Evolutionary conservation across 2,888 invertebrate species (phyloP).

Genomic region (Pedicia rivosa): DNA sequence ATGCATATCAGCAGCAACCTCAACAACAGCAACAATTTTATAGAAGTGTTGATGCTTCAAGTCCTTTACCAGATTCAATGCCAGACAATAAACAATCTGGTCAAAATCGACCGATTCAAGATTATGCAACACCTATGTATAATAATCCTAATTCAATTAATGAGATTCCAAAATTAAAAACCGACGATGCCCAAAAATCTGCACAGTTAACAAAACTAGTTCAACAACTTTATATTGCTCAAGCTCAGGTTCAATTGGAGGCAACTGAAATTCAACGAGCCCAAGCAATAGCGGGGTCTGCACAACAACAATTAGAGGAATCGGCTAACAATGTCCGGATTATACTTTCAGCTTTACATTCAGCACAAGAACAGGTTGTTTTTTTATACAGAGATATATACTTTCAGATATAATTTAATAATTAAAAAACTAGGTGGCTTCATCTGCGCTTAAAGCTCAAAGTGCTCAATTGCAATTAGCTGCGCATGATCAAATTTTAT

Average conservation of each 20-base stretch:
- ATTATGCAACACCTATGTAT: too few species aligned
- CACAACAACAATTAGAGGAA: constrained; percentile 25
- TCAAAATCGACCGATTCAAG: too few species aligned
- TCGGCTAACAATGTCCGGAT: constrained; percentile 27
- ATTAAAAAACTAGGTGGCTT: too few species aligned
- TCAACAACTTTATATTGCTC: constrained; percentile 27
- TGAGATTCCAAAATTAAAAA: not conserved
- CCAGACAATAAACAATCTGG: too few species aligned
- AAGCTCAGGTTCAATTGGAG: constrained; percentile 29
- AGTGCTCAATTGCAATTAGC: constrained; percentile 29
- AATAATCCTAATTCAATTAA: too few species aligned
- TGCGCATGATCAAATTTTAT: constrained; percentile 29
- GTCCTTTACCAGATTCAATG: too few species aligned
- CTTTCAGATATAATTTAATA: too few species aligned
- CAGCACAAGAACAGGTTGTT: constrained; percentile 28
- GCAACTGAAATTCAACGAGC: constrained; percentile 27
- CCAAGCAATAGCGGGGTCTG: constrained; percentile 24
- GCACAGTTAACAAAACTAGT: constrained; percentile 19
- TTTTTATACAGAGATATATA: too few species aligned
- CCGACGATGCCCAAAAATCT: not conserved
- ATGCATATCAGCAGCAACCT: too few species aligned
- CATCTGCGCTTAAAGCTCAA: constrained; percentile 27
- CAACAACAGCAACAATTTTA: too few species aligned
- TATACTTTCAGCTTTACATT: constrained; percentile 24
- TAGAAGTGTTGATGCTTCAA: too few species aligned